Conservation (phyloP, 2,113 vertebrate genomes). For the Paralichthys olivaceus region DNA sequence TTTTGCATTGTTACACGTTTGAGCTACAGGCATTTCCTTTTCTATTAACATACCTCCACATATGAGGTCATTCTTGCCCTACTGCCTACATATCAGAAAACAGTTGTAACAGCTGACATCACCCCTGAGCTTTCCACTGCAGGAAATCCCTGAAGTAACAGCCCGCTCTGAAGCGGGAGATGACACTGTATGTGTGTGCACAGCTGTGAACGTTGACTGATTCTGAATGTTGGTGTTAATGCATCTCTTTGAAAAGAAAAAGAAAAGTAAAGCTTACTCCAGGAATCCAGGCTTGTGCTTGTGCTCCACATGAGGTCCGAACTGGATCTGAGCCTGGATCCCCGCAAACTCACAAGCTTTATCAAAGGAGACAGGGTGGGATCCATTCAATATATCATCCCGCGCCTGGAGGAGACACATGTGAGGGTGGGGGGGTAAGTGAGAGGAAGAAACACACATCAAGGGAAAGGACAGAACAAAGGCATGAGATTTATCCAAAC, state of each 20-base stretch:
- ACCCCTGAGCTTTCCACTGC: conserved; percentile 58
- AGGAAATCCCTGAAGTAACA: conserved; percentile 64
- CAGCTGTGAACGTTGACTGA: conserved; percentile 17
- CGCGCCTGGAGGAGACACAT: conserved; percentile 86
- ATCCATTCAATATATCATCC: conserved; percentile 98
- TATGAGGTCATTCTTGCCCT: conserved; percentile 71
- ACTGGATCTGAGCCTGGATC: conserved; percentile 99
- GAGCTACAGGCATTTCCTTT: conserved; percentile 64
- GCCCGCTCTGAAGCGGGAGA: conserved; percentile 33
- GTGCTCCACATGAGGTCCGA: conserved; percentile 96
- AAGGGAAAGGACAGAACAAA: conserved; percentile 35
- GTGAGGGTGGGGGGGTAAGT: conserved; percentile 7
- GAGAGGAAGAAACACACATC: conserved; percentile 21
- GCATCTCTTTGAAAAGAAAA: conserved; percentile 12
- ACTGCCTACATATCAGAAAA: conserved; percentile 66
- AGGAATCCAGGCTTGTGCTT: conserved; percentile 99
- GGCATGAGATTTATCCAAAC: conserved; percentile 33
- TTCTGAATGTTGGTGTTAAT: conserved; percentile 14
- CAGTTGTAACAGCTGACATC: conserved; percentile 72
- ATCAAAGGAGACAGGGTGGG: conserved; percentile 98
- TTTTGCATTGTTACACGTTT: conserved; percentile 65
- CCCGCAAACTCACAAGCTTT: conserved; percentile 98
- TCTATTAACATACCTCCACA: conserved; percentile 65
- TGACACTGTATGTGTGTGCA: conserved; percentile 29
- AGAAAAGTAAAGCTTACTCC: conserved; percentile 87